Evolutionary conservation across 2,113 vertebrate species (phyloP), one percentile per base, ranked within the genome.

Genomic region (Plecotus auritus): DNA sequence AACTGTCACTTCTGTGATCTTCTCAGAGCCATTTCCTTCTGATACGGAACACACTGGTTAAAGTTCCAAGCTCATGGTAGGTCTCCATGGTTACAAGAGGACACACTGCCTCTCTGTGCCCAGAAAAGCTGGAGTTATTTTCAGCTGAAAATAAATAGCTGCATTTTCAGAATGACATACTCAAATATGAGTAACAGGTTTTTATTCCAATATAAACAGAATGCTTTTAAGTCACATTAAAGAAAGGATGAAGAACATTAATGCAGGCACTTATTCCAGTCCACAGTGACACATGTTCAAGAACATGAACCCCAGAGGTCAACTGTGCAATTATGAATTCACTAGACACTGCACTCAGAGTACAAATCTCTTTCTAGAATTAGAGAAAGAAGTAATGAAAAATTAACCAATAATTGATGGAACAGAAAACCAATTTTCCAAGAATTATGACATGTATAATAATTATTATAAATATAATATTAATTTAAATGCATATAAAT

Each of bases 71-170:
- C 87, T 93, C 94, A 59, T 42, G 20, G 64, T 82, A 97, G n/a
- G 89, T 98, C 96, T 98, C 98, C 98, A 98, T 98, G 97, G 98
- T 98, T 98, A 98, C 98, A 91, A 56, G 82, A 93, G 76, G 88
- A 89, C 94, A 97, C 95, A 84, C 64, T 86, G 85, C 83, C 90
- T 86, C 91, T 97, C 96, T 96, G 92, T 96, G 77, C 94, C 89
- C 30, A 95, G 64, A 97, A 97, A 89, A 97, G 88, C 93, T 70
- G 40, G 40, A 86, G 81, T 91, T 96, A 88, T 95, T 97, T 97
- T 93, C 85, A 96, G 90, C 70, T 96, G 92, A 97, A 91, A 95
- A 80, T 91, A 93, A 96, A 91, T 81, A 97, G 86, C 51, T 95
- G 51, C 88, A 91, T 97, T 96, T 97, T 74, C 89, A 97, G 69